These are phyloP conservation scores for Hydraecia micacea DNA, from an alignment of 2,888 invertebrate species.

Conservation along the genomic window DNA sequence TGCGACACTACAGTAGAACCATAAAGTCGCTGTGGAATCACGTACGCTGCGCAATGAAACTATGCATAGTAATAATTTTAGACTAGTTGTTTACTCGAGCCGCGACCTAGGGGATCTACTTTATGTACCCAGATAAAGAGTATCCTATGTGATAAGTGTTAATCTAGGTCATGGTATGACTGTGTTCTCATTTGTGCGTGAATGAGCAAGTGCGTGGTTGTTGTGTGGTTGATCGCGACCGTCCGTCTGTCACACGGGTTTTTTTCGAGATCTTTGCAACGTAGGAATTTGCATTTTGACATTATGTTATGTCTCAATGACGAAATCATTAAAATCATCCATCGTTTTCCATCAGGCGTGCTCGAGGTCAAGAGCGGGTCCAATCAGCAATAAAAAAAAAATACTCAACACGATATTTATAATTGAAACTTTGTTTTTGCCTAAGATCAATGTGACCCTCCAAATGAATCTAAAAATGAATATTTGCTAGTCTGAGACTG, in stretches of 20 bases:
- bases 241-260: no score
- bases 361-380: no score
- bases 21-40: slow-evolving; percentile 16
- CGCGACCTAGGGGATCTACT: background rate
- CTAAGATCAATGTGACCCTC: no score
- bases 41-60: slow-evolving; percentile 36
- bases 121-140: background rate
- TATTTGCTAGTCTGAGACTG: background rate
- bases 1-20: slow-evolving; percentile 9
- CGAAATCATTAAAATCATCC: no score
- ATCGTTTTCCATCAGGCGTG: no score
- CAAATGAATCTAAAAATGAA: no score
- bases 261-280: no score
- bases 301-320: no score
- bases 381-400: no score
- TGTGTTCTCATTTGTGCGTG: background rate
- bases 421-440: background rate
- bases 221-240: no score
- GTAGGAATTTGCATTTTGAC: no score
- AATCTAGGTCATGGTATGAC: background rate
- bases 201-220: background rate
- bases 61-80: slow-evolving; percentile 28
- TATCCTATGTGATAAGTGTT: background rate
- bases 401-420: background rate
- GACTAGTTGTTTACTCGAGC: background rate